Evolutionary conservation across 37 sponge, comb jelly and placozoan genomes (phyloP), one percentile per base, ranked within the genome.

Genomic region (Eunapius fragilis): DNA sequence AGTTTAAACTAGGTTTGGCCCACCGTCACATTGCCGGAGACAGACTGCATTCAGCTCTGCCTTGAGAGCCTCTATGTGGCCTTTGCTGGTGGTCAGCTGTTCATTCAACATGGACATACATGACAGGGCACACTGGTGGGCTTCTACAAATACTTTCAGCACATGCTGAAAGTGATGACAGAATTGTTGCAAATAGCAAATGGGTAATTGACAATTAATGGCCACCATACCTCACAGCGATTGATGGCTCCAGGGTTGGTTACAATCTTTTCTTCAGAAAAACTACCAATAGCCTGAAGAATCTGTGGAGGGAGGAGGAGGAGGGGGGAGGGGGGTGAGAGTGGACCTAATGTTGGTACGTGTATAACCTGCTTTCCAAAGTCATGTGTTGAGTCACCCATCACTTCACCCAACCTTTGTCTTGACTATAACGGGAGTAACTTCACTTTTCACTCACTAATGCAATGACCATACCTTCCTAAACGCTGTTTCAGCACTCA

Each of bases 101-200:
- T 45, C 50, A 48, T 79, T 38, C 50, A 45, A 25, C 26, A 38
- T 45, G 41, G 37, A 26, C 26, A 34, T 30, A 38, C 37, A 41
- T 26, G 37, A 19, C 23, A 41, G 37, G 78, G 78, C 78, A 45
- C 45, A 77, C 47, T 77, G 78, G 78, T 77, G 78, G 35, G 78
- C 78, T 19, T 41, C 47, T 27, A 77, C 45, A 77, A 77, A 77
- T 38, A 19, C 35, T 38, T 49, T 79, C 26, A 79, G 27, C 79
- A 79, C 32, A n/a, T 41, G 30, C 79, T 79, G 47, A 38, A 34
- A 45, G 78, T 77, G 24, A 58, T 58, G 58, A 58, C 22, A 19
- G 1, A 58, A 58, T 58, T 58, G n/a, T n/a, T n/a, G n/a, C n/a
- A n/a, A n/a, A n/a, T n/a, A n/a, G 3, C 41, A 41, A 41, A 41